A percentile compares a stretch with the other conserved stretches of the same genome.
These are phyloP conservation scores for Atrina japonica DNA, from an alignment of 2,888 invertebrate genomes.

Conservation along the genomic window DNA sequence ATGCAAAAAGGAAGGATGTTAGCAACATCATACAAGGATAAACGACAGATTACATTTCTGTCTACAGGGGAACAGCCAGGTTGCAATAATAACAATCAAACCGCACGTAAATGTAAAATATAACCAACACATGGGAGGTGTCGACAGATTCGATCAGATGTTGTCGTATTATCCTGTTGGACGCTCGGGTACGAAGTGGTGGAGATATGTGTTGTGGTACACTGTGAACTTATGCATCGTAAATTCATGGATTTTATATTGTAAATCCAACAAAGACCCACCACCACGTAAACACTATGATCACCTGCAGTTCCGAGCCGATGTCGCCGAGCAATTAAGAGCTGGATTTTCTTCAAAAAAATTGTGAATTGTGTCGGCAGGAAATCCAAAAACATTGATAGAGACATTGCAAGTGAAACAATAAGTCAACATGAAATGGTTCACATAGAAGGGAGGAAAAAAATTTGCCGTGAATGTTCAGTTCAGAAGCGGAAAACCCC, in stretches of 20 bases:
- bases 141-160: conserved; percentile 33
- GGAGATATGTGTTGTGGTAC: conserved; percentile 36
- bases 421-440: conserved; percentile 7
- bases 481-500: conserved; percentile 6
- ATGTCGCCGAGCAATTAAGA: conserved; percentile 9
- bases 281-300: conserved; percentile 9
- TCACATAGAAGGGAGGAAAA: conserved; percentile 18
- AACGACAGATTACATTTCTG: conserved; percentile 25
- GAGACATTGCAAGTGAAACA: background rate
- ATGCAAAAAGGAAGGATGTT: conserved; percentile 29
- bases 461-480: conserved; percentile 5
- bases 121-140: conserved; percentile 39
- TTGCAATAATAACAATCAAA: no score
- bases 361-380: conserved; percentile 11
- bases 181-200: conserved; percentile 32
- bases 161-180: conserved; percentile 38
- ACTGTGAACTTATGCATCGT: conserved; percentile 30
- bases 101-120: conserved; percentile 4
- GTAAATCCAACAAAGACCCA: conserved; percentile 2
- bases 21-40: conserved; percentile 33
- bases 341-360: conserved; percentile 18
- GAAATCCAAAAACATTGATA: background rate
- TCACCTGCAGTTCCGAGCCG: conserved; percentile 7
- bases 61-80: conserved; percentile 32
- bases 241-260: conserved; percentile 7